Evolutionary conservation across 2,888 invertebrate species (phyloP).

Genomic region (Cheilosia variabilis): DNA sequence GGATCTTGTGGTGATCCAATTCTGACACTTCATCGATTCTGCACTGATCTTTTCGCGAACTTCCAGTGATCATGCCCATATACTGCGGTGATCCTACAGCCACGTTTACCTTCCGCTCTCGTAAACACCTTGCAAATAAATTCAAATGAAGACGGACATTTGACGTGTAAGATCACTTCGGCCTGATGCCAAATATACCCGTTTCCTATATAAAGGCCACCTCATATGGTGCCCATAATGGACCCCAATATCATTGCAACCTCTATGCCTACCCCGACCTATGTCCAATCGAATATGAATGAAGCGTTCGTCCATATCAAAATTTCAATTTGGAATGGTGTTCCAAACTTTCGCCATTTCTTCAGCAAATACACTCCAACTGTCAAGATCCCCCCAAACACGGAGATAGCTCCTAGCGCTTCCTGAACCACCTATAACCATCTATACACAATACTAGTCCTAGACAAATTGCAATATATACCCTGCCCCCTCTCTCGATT

Average conservation of each 20-base stretch:
- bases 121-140: too few species aligned
- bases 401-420: slow-evolving; percentile 5
- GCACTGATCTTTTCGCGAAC: too few species aligned
- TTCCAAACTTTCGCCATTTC: background rate
- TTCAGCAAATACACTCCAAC: slow-evolving; percentile 28
- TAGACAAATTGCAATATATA: slow-evolving; percentile 60
- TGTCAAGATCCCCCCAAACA: slow-evolving; percentile 37
- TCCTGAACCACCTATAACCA: slow-evolving; percentile 45
- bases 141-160: too few species aligned
- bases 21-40: too few species aligned
- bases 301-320: background rate
- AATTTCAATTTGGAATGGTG: background rate
- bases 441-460: slow-evolving; percentile 7
- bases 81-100: too few species aligned
- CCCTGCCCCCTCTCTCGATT: slow-evolving; percentile 7
- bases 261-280: background rate
- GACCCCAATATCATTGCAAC: background rate
- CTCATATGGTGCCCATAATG: too few species aligned
- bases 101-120: too few species aligned
- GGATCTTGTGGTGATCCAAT: too few species aligned
- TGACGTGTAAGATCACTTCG: too few species aligned
- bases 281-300: background rate
- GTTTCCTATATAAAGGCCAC: too few species aligned
- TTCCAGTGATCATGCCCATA: too few species aligned
- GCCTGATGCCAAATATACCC: too few species aligned